phyloP scores from a whole-genome alignment of 1,140 invertebrate genomes.

The Ips typographus region DNA sequence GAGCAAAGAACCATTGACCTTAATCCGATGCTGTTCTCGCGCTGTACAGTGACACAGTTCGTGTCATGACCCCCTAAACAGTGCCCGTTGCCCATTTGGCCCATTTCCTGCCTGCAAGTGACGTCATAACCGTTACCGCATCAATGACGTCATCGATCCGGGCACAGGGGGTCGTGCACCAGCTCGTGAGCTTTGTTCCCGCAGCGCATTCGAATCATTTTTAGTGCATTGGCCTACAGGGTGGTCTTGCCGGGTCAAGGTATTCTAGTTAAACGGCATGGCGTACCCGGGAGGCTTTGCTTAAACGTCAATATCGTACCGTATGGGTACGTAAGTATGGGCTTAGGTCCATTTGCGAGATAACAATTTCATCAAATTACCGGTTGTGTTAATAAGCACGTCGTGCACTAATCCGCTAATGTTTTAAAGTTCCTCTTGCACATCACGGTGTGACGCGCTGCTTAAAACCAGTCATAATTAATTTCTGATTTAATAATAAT shows the following conservation, averaged over 20 bases:
- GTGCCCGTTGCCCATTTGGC: background rate
- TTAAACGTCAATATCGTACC: no score
- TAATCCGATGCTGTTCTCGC: background rate
- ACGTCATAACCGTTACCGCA: constrained; percentile 26
- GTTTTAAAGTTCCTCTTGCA: constrained; percentile 20
- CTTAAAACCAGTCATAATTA: constrained; percentile 20
- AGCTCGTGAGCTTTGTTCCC: constrained; percentile 9
- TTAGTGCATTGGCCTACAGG: no score
- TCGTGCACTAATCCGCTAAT: constrained; percentile 14
- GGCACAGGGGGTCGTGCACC: constrained; percentile 6
- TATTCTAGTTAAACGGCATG: no score
- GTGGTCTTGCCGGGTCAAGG: no score
- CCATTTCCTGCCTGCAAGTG: constrained; percentile 15
- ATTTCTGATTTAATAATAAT: constrained; percentile 27
- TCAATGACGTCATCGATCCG: constrained; percentile 18
- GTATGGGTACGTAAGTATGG: no score
- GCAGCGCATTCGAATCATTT: no score
- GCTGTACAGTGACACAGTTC: constrained; percentile 1
- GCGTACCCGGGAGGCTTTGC: no score
- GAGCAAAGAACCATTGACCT: background rate
- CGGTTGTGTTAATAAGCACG: constrained; percentile 11
- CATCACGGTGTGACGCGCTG: constrained; percentile 17
- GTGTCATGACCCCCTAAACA: constrained; percentile 1
- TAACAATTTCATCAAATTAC: constrained; percentile 12
- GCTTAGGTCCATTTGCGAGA: background rate